These are phyloP conservation scores for Hirtodrosophila alboralis DNA, from an alignment of 2,888 invertebrate genomes.

Conservation along the genomic window DNA sequence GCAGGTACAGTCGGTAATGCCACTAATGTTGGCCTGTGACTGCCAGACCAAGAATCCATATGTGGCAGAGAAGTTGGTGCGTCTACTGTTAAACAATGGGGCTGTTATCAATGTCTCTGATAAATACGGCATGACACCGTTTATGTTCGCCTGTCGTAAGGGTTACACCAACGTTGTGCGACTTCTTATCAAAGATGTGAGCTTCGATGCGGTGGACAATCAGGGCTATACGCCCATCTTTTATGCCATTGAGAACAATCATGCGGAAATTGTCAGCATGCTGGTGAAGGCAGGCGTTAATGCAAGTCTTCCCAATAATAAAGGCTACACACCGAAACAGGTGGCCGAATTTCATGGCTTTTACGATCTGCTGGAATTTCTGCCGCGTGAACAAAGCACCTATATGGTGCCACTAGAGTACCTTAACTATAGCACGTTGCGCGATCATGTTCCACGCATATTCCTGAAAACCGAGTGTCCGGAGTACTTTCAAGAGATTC, in stretches of 20 bases:
- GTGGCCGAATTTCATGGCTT: constrained; percentile 82
- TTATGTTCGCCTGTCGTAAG: constrained; percentile 82
- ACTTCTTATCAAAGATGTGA: constrained; percentile 72
- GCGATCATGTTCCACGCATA: constrained; percentile 82
- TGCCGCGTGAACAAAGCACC: constrained; percentile 66
- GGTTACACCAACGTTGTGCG: constrained; percentile 76
- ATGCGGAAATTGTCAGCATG: constrained; percentile 76
- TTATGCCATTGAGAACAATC: constrained; percentile 83
- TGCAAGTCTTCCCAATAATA: constrained; percentile 71
- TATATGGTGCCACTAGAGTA: constrained; percentile 80
- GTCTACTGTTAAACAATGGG: constrained; percentile 70
- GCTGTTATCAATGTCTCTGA: constrained; percentile 81
- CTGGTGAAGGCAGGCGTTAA: constrained; percentile 79
- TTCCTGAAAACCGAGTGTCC: constrained; percentile 82
- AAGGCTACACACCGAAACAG: constrained; percentile 81
- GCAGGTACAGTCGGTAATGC: constrained; percentile 77
- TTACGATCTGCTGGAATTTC: constrained; percentile 78
- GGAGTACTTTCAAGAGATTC: constrained; percentile 83
- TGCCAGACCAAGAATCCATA: constrained; percentile 52
- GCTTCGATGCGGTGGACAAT: constrained; percentile 81
- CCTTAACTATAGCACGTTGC: constrained; percentile 75
- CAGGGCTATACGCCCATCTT: constrained; percentile 82
- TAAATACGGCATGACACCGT: constrained; percentile 82
- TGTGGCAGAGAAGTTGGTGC: constrained; percentile 67
- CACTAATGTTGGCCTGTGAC: constrained; percentile 80